A percentile compares a stretch with the other conserved stretches of the same genome.
Conservation (phyloP, 2,888 invertebrate genomes). For the Julus scandinavius region DNA sequence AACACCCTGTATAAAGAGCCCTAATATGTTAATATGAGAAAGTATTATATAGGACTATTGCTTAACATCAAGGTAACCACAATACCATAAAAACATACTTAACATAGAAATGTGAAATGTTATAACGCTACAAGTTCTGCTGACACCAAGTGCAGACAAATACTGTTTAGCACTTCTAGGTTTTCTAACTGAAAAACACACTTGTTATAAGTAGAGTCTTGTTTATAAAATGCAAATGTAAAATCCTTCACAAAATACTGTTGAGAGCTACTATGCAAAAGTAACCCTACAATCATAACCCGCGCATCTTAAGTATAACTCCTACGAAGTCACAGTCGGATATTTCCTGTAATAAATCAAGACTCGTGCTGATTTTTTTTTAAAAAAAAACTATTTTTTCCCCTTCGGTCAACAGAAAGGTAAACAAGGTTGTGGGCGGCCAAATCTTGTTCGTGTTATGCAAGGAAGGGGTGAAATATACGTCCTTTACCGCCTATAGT, state of each 20-base stretch:
- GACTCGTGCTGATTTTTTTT: slow-evolving; percentile 25
- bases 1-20: too few species aligned
- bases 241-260: slow-evolving; percentile 6
- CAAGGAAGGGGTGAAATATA: slow-evolving; percentile 5
- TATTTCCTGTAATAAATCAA: slow-evolving; percentile 49
- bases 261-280: slow-evolving; percentile 30
- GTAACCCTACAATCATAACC: background rate
- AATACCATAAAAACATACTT: too few species aligned
- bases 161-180: too few species aligned
- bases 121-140: too few species aligned
- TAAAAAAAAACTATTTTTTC: background rate
- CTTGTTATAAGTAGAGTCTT: background rate
- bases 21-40: too few species aligned
- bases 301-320: slow-evolving; percentile 31
- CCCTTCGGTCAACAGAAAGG: slow-evolving; percentile 43
- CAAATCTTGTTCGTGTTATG: background rate
- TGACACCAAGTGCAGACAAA: too few species aligned
- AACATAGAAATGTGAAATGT: too few species aligned
- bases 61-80: too few species aligned
- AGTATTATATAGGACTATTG: too few species aligned
- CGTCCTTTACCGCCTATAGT: slow-evolving; percentile 38
- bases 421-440: slow-evolving; percentile 31
- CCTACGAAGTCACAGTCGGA: slow-evolving; percentile 51
- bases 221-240: slow-evolving; percentile 3
- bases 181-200: too few species aligned